Base-by-base conservation (phyloP, 2,888 invertebrate genomes). In the Eupithecia centaureata region DNA sequence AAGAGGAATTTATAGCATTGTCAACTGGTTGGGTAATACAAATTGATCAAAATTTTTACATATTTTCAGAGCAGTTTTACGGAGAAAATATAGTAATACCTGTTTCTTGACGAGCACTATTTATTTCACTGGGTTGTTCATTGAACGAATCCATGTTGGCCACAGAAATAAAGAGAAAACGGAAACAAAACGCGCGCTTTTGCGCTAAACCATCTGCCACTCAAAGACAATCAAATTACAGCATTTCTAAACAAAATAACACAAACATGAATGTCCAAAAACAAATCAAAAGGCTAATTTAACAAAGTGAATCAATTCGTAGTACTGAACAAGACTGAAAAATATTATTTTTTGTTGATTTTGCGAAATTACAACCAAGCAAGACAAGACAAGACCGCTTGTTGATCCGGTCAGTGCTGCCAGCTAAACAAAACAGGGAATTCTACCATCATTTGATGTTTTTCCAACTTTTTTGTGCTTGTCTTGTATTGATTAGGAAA, bases 371-470 rank as follows among this genome's bases (percentile, higher is more conserved):
- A 77, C 73, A 76, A 69, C 70, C 75, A 77, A 73, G 65, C 70
- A 54, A 28, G 54, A 52, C 28, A 56, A 30, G 54, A 56, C 54
- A 68, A 78, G 76, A 81, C 87, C 87, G 91, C 91, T 91, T 91
- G 91, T 91, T 91, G 91, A 91, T 91, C 86, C 84, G 84, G 78
- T 76, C 70, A 77, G 82, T 82, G 87, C 86, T 90, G 82, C 88
- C 80, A 87, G 70, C 33, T 5, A 66, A 56, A 18, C 63, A 61
- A 54, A n/a, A 38, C 25, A 25, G n/a, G 63, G 27, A 67, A 47
- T 56, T 61, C 42, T 51, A 51, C 25, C 13, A 22, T 22, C 8
- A 12, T n/a, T n/a, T n/a, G n/a, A n/a, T 18, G 47, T 10, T 51
- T 51, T 25, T 25, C 38, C 15, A 5, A 0, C 38, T n/a, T 5